phyloP scores from a whole-genome alignment of 1,140 invertebrate genomes.

The Colletes latitarsis region DNA sequence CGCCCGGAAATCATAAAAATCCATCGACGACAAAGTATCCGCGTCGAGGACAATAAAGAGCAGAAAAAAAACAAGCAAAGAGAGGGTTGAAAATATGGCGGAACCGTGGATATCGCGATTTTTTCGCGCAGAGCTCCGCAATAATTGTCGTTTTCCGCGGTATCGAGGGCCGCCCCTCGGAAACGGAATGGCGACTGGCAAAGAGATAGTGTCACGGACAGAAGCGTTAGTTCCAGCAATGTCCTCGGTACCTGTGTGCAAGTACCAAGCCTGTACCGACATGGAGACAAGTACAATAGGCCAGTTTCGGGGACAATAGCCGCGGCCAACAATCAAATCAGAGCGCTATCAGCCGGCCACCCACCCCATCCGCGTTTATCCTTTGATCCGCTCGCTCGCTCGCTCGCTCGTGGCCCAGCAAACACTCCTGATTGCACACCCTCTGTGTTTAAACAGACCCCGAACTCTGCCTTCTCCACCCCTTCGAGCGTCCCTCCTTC shows the following conservation, averaged over 20 bases:
- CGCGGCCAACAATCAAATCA: conserved; percentile 80
- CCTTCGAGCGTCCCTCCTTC: conserved; percentile 20
- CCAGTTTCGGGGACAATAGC: conserved; percentile 77
- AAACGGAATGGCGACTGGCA: conserved; percentile 45
- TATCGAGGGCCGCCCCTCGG: conserved; percentile 19
- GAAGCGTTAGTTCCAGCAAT: conserved; percentile 47
- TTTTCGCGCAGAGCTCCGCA: conserved; percentile 54
- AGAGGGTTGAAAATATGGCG: neutral
- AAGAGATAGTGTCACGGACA: conserved; percentile 75
- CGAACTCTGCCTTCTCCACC: conserved; percentile 66
- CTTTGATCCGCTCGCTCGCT: conserved; percentile 77
- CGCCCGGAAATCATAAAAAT: conserved; percentile 29
- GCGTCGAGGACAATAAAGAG: neutral
- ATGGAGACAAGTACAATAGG: conserved; percentile 70
- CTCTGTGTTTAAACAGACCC: conserved; percentile 78
- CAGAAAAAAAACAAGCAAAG: no score
- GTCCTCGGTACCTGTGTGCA: conserved; percentile 61
- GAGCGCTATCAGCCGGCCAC: conserved; percentile 75
- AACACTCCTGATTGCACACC: conserved; percentile 81
- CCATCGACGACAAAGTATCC: neutral
- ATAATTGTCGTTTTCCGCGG: conserved; percentile 61
- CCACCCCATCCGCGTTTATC: conserved; percentile 74
- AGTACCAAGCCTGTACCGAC: conserved; percentile 58
- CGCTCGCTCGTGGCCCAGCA: conserved; percentile 72
- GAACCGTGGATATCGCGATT: conserved; percentile 24